phyloP scores from a whole-genome alignment of 2,113 vertebrate species.

The Sprattus sprattus region DNA sequence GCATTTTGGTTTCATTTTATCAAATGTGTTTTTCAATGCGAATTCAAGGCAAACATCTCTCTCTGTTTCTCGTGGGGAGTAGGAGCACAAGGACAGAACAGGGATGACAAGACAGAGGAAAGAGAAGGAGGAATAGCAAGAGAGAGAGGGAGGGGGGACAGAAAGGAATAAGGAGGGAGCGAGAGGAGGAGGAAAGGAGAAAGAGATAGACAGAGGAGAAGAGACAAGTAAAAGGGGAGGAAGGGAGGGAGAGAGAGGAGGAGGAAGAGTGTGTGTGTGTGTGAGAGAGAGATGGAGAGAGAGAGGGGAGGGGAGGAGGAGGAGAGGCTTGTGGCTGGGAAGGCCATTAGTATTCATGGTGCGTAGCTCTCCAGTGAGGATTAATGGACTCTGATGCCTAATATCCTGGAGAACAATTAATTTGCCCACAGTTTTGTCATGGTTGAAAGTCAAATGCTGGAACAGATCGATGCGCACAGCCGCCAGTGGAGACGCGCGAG shows the following conservation, averaged over 20 bases:
- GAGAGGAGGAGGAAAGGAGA: slow-evolving; percentile 28
- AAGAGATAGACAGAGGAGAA: slow-evolving; percentile 20
- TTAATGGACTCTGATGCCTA: slow-evolving; percentile 99
- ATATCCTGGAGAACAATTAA: slow-evolving; percentile 99
- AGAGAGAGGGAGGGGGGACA: slow-evolving; percentile 32
- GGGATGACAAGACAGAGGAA: slow-evolving; percentile 15
- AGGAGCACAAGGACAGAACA: slow-evolving; percentile 54
- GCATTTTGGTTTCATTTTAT: background rate
- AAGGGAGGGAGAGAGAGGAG: slow-evolving; percentile 39
- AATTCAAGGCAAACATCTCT: slow-evolving; percentile 28
- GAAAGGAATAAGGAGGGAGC: slow-evolving; percentile 47
- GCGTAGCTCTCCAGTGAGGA: slow-evolving; percentile 94
- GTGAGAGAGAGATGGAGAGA: slow-evolving; percentile 18
- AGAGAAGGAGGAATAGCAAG: background rate
- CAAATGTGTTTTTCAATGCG: background rate
- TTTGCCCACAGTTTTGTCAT: slow-evolving; percentile 99
- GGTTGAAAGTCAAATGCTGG: slow-evolving; percentile 99
- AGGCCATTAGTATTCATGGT: slow-evolving; percentile 91
- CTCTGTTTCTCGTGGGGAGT: slow-evolving; percentile 51
- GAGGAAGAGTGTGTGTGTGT: background rate
- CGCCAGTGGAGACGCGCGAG: slow-evolving; percentile 84
- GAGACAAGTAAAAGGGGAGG: slow-evolving; percentile 29
- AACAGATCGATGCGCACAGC: slow-evolving; percentile 97
- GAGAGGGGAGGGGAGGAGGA: slow-evolving; percentile 31
- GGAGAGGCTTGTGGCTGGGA: slow-evolving; percentile 64